Evolutionary conservation across 2,888 invertebrate genomes (phyloP), one percentile per base, ranked within the genome.

Genomic region (Drosophila kanekoi): DNA sequence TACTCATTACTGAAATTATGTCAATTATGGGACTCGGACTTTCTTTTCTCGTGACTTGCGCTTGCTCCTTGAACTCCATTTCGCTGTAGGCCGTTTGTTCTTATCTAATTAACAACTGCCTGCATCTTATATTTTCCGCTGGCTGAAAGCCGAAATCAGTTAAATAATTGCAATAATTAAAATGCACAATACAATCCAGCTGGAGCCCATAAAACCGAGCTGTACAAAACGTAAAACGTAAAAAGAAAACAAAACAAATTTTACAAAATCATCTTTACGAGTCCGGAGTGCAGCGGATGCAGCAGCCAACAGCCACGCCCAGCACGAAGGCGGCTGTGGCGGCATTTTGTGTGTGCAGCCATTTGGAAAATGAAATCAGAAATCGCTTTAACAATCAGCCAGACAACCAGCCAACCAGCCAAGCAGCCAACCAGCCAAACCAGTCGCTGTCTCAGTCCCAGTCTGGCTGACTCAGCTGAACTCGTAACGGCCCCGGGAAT

Each of bases 361-460:
- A 80, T 69, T 83, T 70, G 89, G 81, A 86, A 84, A 84, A 88
- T 88, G 44, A 86, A 84, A 80, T 88, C 83, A 71, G 72, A 86
- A 80, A 73, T 83, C 87, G 61, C 72, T 73, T 79, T 64, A 72
- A 72, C 77, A 78, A 72, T 72, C 71, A 74, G 63, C 57, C 60
- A 67, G 40, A 1, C 65, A 61, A n/a, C 33, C 52, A 57, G 10
- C 37, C 52, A 45, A 47, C 23, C 23, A 28, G 28, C 28, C 20
- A 62, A 59, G n/a, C 52, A 57, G 10, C 37, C 52, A 45, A 47
- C 23, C 23, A 28, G 28, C 28, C 20, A 62, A 59, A 53, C 52
- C 62, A 53, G 53, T 71, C 65, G 13, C 62, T 43, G 33, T 49
- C 51, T 49, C 28, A 28, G 28, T 28, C 40, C 51, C 58, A 35